A percentile compares a stretch with the other conserved stretches of the same genome.
Conservation (phyloP, 2,113 vertebrate genomes). For the Eidolon helvum region DNA sequence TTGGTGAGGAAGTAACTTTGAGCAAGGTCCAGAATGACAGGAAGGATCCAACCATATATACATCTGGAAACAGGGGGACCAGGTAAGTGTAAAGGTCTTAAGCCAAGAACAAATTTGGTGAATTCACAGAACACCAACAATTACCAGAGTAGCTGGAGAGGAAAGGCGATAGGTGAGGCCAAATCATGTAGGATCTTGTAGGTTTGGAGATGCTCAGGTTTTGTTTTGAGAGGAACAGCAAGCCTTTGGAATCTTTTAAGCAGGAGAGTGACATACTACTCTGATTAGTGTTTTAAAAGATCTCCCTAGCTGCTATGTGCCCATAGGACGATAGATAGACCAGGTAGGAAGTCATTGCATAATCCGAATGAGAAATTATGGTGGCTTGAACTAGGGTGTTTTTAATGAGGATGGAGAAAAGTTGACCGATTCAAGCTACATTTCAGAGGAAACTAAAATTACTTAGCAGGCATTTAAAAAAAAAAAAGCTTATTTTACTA, state of each 20-base stretch:
- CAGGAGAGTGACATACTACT: not conserved
- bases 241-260: not conserved
- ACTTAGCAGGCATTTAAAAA: not conserved
- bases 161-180: not conserved
- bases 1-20: not conserved
- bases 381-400: not conserved
- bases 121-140: not conserved
- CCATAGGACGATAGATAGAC: not conserved
- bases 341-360: not conserved
- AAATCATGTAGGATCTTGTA: not conserved
- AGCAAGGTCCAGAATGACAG: not conserved
- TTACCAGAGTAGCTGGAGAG: not conserved
- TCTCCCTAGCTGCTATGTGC: not conserved
- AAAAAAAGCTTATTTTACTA: not conserved
- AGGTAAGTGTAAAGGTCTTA: no score
- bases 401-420: not conserved
- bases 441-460: not conserved
- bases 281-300: not conserved
- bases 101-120: not conserved
- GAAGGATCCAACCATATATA: not conserved
- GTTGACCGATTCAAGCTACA: not conserved
- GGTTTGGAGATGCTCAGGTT: not conserved
- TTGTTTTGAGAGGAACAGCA: not conserved
- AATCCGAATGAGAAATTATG: not conserved
- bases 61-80: not conserved